Evolutionary conservation across 2,888 invertebrate species (phyloP), one percentile per base, ranked within the genome.

Genomic region (Patella ulyssiponensis): DNA sequence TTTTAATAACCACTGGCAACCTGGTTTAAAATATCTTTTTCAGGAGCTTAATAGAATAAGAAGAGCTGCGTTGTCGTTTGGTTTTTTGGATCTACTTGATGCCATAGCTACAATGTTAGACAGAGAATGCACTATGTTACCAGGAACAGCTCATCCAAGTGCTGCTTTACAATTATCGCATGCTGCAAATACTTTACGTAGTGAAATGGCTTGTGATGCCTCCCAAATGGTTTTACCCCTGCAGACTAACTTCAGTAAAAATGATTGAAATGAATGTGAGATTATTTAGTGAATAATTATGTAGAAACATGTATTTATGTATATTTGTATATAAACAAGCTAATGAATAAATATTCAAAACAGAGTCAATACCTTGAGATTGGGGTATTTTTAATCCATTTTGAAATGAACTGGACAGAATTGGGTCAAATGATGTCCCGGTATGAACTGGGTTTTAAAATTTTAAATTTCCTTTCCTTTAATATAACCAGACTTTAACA

Each of bases 1-100:
- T 44, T 33, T 33, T 33, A 33, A 44, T 44, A 44, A 44, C 44
- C 44, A 44, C 44, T 44, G 44, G 9, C 9, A 44, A 44, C 44
- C 9, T 44, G 44, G 7, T 44, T 44, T 44, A 9, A 44, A 44
- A 44, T 44, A 44, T 44, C 44, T 86, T 82, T 88, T 88, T 0
- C 89, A 96, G 96, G 98, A 98, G 92, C 92, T 98, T 75, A 98
- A 98, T 92, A 94, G 98, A 72, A 94, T 98, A 53, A 93, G 97
- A 11, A 94, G 96, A 83, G 97, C 97, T 44, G 98, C 98, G 0
- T 94, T 98, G 75, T 95, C 97, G 0, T 94, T 98, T 82, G 98
- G 98, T 0, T 98, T 98, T 92, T 94, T 96, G 1, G 97, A 97
- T 86, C 93, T 98, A 53, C 92, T 98, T 27, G 96, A 96, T 81